Conservation (phyloP, 2,113 vertebrate species). For the Ophiodon elongatus region DNA sequence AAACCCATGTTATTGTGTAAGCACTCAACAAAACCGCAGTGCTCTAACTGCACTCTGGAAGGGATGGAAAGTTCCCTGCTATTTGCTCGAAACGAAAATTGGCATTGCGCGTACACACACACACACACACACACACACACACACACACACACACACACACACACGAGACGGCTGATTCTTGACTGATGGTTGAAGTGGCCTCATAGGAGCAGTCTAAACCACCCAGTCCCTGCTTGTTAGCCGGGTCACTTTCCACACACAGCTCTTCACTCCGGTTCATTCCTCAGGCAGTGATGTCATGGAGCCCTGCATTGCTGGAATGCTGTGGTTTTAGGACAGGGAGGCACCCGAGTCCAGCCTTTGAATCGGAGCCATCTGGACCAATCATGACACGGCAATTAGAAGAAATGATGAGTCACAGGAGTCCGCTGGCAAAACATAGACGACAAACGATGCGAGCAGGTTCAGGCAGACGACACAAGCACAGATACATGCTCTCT, state of each 20-base stretch:
- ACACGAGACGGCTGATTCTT: constrained; percentile 21
- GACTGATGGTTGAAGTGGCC: constrained; percentile 42
- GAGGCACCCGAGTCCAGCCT: constrained; percentile 39
- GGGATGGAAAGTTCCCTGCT: constrained; percentile 40
- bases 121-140: neutral
- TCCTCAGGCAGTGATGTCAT: constrained; percentile 82
- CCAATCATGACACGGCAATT: constrained; percentile 25
- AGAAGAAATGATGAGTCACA: constrained; percentile 58
- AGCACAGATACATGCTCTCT: neutral
- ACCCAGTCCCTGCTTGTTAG: constrained; percentile 65
- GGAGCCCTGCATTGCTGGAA: constrained; percentile 73
- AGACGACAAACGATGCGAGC: constrained; percentile 15
- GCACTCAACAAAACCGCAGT: constrained; percentile 52
- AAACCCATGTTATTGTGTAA: constrained; percentile 54
- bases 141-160: neutral
- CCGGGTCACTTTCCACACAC: constrained; percentile 72
- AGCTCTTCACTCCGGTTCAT: constrained; percentile 75
- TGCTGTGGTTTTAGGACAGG: constrained; percentile 76
- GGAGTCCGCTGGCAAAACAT: constrained; percentile 42
- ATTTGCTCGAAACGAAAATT: constrained; percentile 47
- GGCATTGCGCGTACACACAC: neutral
- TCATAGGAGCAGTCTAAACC: constrained; percentile 47
- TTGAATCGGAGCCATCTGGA: constrained; percentile 53
- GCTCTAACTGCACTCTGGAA: constrained; percentile 39
- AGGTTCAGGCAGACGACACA: neutral